Conservation (phyloP, 2,113 vertebrate genomes). For the Thunnus maccoyii region DNA sequence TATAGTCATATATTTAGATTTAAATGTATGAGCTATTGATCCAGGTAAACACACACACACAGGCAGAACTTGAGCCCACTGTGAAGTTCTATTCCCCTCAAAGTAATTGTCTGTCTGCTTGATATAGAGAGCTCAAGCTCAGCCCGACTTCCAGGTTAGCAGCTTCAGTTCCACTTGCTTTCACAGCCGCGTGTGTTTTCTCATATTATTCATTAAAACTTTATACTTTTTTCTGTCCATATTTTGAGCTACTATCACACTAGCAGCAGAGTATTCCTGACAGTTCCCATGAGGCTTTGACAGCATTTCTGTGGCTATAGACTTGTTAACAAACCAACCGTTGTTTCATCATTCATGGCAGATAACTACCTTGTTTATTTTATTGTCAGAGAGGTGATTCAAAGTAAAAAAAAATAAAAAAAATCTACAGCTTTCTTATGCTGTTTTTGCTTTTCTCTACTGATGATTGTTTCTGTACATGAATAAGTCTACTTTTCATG, state of each 20-base stretch:
- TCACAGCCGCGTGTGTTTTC: neutral
- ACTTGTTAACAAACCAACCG: neutral
- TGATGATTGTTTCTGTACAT: neutral
- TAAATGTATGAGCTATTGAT: conserved; percentile 75
- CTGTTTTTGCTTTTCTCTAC: neutral
- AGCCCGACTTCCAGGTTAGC: neutral
- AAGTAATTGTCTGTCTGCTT: conserved; percentile 35
- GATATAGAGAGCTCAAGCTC: conserved; percentile 32
- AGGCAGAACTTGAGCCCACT: conserved; percentile 2
- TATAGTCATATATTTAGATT: conserved; percentile 67
- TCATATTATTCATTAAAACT: too few species aligned
- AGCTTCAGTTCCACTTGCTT: neutral
- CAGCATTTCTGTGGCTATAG: neutral
- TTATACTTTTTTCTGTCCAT: neutral
- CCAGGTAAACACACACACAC: conserved; percentile 25
- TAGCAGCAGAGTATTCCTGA: neutral
- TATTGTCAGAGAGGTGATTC: neutral
- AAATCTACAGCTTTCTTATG: neutral
- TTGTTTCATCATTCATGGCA: neutral
- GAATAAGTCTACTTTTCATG: too few species aligned
- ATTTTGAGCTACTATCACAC: neutral
- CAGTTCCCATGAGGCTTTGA: neutral
- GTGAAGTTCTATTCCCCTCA: conserved; percentile 9
- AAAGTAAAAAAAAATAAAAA: neutral
- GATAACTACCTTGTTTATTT: neutral